Conservation (phyloP, 2,113 vertebrate species). For the Ictidomys tridecemlineatus region DNA sequence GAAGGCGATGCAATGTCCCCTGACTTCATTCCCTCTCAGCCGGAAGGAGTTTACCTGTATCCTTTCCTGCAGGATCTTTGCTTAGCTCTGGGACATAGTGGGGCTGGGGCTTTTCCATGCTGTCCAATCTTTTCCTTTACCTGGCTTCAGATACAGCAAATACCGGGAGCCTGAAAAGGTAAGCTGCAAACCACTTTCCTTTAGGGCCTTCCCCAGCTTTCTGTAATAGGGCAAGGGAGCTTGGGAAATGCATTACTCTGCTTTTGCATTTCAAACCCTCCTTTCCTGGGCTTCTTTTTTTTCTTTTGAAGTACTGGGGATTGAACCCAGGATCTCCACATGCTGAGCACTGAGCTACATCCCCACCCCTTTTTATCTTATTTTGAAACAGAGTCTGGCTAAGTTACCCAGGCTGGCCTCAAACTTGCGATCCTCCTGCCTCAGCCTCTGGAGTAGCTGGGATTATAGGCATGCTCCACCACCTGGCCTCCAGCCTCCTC, state of each 20-base stretch:
- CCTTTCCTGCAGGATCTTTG: slow-evolving; percentile 85
- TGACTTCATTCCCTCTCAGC: slow-evolving; percentile 95
- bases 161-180: slow-evolving; percentile 90
- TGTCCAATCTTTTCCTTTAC: slow-evolving; percentile 81
- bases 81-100: background rate
- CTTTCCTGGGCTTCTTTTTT: background rate
- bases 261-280: background rate
- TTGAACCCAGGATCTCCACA: too few relatives aligned
- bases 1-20: slow-evolving; percentile 96
- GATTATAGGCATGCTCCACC: background rate
- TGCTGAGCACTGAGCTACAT: too few relatives aligned
- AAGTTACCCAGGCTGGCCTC: background rate
- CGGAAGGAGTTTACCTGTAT: slow-evolving; percentile 97
- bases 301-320: too few relatives aligned
- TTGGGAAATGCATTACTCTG: background rate
- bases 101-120: background rate
- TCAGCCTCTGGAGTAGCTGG: background rate
- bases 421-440: background rate
- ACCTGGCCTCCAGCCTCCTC: background rate
- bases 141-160: slow-evolving; percentile 89
- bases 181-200: background rate
- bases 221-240: background rate
- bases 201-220: background rate
- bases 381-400: background rate
- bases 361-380: background rate